These are phyloP conservation scores for Lasius platythorax DNA, from an alignment of 2,888 invertebrate species.

Conservation along the genomic window DNA sequence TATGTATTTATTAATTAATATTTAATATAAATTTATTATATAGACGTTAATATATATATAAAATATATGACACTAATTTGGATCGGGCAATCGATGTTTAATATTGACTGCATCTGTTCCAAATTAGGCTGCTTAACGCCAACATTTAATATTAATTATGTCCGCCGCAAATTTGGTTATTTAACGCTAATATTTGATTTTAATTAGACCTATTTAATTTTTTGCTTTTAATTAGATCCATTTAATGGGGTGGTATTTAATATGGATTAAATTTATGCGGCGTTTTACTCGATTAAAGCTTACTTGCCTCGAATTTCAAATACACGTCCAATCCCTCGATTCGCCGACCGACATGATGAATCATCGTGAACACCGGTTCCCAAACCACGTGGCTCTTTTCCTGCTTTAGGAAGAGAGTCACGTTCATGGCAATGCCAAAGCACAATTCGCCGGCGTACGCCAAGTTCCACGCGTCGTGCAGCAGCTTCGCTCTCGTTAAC, in stretches of 20 bases:
- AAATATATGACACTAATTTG: neutral
- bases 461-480: conserved; percentile 93
- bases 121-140: neutral
- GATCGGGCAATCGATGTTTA: neutral
- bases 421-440: conserved; percentile 92
- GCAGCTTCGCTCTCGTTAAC: conserved; percentile 91
- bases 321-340: conserved; percentile 90
- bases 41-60: neutral
- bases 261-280: neutral
- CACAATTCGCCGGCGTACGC: conserved; percentile 92
- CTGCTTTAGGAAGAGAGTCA: conserved; percentile 91
- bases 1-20: neutral
- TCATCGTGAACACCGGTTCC: conserved; percentile 94
- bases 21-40: neutral
- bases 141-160: neutral
- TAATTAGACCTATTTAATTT: neutral
- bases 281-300: neutral
- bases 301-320: conserved; percentile 91
- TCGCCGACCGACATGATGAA: conserved; percentile 92
- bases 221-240: neutral
- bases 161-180: neutral
- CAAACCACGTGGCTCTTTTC: conserved; percentile 93
- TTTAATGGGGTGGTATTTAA: neutral
- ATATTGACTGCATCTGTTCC: neutral
- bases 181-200: neutral